These are phyloP conservation scores for Rousettus madagascariensis DNA, from an alignment of 2,797 vertebrate species.

Conservation along the genomic window DNA sequence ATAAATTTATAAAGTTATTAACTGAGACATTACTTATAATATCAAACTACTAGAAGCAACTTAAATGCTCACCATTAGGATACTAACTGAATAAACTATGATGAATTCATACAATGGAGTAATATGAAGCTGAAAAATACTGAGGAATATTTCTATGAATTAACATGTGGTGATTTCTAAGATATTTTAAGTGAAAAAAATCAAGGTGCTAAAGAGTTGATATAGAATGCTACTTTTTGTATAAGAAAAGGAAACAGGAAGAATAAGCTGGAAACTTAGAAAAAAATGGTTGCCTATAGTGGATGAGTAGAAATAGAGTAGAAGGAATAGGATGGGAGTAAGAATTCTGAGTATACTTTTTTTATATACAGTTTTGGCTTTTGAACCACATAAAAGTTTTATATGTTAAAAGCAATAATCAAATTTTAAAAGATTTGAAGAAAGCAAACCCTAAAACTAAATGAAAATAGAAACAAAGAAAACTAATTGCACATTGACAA, in stretches of 20 bases:
- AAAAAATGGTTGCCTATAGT: not conserved
- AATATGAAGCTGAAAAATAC: not conserved
- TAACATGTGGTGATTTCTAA: not conserved
- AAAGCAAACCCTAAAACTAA: not conserved
- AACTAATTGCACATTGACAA: not conserved
- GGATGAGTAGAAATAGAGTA: not conserved
- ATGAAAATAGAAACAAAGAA: conserved; percentile 28
- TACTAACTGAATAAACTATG: not conserved
- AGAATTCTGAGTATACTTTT: not conserved
- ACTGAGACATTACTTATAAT: not conserved
- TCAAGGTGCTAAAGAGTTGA: not conserved
- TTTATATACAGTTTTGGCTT: not conserved
- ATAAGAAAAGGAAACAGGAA: not conserved
- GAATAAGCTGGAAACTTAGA: not conserved
- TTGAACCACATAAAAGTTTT: not conserved
- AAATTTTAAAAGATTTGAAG: not conserved
- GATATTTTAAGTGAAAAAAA: not conserved
- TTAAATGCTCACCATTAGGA: not conserved
- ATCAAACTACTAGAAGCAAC: not conserved
- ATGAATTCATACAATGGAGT: not conserved
- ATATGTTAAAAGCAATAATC: not conserved
- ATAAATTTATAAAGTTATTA: not conserved
- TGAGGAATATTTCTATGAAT: not conserved
- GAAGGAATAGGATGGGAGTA: not conserved
- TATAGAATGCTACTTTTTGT: not conserved